Base-by-base conservation (phyloP, 2,113 vertebrate genomes). In the Vulpes lagopus region DNA sequence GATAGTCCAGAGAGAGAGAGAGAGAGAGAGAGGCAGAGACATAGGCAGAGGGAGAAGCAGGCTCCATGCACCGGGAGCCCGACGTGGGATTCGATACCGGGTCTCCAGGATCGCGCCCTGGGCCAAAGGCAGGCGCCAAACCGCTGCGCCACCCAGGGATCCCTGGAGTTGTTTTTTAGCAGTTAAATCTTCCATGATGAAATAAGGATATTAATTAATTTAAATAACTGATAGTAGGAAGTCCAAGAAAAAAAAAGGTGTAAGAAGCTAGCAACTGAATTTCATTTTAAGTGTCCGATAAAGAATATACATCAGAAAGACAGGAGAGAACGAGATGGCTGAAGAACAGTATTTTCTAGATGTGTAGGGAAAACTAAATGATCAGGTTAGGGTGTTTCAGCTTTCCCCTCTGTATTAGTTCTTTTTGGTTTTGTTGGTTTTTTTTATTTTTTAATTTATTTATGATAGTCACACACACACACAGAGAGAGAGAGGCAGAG, bases 161-260 rank as follows among this genome's bases (percentile, higher is more conserved):
- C 38, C 38, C 38, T 53, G 60, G 27, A 93, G 25, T 43, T 96
- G 19, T 17, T 57, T 93, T 94, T 82, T 60, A 92, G 60, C 38
- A 76, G n/a, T 92, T 81, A 51, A 89, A 81, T 90, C 64, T 83
- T 95, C 64, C 71, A 74, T 35, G 53, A 62, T 86, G 74, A 92
- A 95, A 55, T 51, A 85, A n/a, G 16, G 38, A 73, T 81, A 16
- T 65, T 67, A 62, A 65, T 95, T 43, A 95, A 67, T 60, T 89
- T 69, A 87, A 89, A 14, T 90, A 74, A 81, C 20, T 60, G 79
- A 81, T 71, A 87, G 38, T 35, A 67, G 55, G 78, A 49, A 84
- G 25, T 20, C 53, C 74, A 93, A 87, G 69, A 90, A 89, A 73
- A 81, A 81, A 76, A 81, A 94, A 57, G 60, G 15, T 71, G 16